These are phyloP conservation scores for Callipepla californica DNA, from an alignment of 2,113 vertebrate species.

Conservation along the genomic window DNA sequence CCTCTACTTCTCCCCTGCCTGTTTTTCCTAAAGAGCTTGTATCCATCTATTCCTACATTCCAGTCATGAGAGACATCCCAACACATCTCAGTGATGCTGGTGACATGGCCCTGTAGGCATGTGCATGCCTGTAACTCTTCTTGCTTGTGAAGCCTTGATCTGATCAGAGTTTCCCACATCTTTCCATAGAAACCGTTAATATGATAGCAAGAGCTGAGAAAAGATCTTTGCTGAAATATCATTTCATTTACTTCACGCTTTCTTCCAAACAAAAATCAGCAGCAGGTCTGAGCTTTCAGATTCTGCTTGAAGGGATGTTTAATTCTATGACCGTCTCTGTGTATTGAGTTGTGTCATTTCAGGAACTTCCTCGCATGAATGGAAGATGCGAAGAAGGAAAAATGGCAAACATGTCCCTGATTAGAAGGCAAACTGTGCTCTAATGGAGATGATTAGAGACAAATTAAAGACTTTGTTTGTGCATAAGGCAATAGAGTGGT, in stretches of 20 bases:
- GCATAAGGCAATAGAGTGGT: background rate
- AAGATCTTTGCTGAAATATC: background rate
- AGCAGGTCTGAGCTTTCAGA: background rate
- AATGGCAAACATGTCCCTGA: background rate
- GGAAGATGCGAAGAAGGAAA: background rate
- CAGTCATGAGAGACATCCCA: too few species aligned
- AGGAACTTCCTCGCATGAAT: background rate
- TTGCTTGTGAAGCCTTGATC: background rate
- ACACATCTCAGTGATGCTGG: too few species aligned
- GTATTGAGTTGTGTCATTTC: background rate
- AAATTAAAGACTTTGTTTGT: conserved; percentile 30
- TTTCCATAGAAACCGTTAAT: background rate
- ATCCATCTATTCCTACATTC: too few species aligned
- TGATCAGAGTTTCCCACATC: background rate
- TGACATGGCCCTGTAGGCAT: too few species aligned
- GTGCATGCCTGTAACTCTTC: too few species aligned
- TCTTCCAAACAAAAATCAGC: background rate
- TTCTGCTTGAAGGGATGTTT: background rate
- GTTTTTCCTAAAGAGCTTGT: too few species aligned
- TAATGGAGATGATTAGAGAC: background rate
- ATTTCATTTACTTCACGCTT: background rate
- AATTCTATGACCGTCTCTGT: background rate
- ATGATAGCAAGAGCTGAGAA: background rate
- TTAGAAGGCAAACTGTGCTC: conserved; percentile 11
- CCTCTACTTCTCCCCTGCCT: too few species aligned